Evolutionary conservation across 2,797 vertebrate species (phyloP).

Genomic region (Channa striata): DNA sequence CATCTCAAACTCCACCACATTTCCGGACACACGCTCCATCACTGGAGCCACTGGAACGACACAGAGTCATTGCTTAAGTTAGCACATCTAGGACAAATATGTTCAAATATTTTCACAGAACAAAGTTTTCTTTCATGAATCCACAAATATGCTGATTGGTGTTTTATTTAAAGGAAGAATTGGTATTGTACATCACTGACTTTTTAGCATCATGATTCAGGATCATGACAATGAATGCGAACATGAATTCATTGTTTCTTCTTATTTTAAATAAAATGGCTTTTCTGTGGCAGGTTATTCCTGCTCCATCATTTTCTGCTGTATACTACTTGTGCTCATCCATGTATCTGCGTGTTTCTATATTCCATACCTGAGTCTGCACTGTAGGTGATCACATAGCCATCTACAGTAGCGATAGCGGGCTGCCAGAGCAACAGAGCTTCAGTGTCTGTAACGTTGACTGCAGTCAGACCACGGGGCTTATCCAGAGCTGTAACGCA

Average conservation of each 20-base stretch:
- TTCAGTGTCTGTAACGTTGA: constrained; percentile 93
- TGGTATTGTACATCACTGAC: no score
- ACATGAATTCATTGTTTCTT: no score
- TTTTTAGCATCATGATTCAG: no score
- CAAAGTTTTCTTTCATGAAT: no score
- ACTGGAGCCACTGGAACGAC: constrained; percentile 86
- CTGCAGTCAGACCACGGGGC: constrained; percentile 88
- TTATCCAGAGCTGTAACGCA: constrained; percentile 90
- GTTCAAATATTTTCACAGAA: no score
- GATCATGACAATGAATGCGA: no score
- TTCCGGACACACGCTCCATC: constrained; percentile 91
- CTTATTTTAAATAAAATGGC: not conserved
- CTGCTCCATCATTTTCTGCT: no score
- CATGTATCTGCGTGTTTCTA: not conserved
- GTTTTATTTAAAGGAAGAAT: no score
- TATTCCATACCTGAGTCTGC: constrained; percentile 86
- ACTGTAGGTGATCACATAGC: constrained; percentile 92
- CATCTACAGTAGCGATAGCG: constrained; percentile 92
- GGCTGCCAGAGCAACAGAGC: constrained; percentile 95
- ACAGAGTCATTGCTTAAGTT: no score
- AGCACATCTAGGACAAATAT: not conserved
- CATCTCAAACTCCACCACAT: constrained; percentile 92
- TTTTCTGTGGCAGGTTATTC: not conserved
- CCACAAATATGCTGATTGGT: no score
- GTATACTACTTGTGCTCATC: not conserved